Percentiles rank a stretch among this genome's conserved stretches.
Evolutionary conservation across 2,113 vertebrate species (phyloP).

Genomic region (Entomyzon cyanotis): DNA sequence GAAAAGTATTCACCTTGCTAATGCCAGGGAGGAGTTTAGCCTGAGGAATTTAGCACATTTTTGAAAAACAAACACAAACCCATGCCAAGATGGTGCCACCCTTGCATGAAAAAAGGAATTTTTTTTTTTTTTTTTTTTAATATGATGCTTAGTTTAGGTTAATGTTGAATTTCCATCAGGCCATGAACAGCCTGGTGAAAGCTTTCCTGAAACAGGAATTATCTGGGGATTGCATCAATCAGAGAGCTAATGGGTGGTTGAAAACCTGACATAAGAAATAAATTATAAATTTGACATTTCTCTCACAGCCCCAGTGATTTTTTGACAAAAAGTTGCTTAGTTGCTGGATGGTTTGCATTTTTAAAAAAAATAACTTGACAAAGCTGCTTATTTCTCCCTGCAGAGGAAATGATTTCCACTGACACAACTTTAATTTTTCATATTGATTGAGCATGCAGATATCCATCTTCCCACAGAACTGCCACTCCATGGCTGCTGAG

Average conservation of each 20-base stretch:
- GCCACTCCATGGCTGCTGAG: background rate
- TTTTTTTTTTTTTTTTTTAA: background rate
- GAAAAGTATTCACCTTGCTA: background rate
- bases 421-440: background rate
- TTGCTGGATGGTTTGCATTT: slow-evolving; percentile 3
- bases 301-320: background rate
- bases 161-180: background rate
- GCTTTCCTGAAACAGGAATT: background rate
- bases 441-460: background rate
- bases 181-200: background rate
- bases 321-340: slow-evolving; percentile 25
- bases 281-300: background rate
- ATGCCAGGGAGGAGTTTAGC: background rate
- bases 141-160: background rate
- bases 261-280: slow-evolving; percentile 3
- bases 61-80: background rate
- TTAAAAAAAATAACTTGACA: background rate
- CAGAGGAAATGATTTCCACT: background rate
- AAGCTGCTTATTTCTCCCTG: background rate
- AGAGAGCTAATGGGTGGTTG: background rate
- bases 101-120: background rate
- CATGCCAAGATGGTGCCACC: background rate
- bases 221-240: background rate
- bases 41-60: background rate
- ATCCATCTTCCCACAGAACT: background rate